These are phyloP conservation scores for Gymnodraco acuticeps DNA, from an alignment of 2,797 vertebrate genomes.

Conservation along the genomic window DNA sequence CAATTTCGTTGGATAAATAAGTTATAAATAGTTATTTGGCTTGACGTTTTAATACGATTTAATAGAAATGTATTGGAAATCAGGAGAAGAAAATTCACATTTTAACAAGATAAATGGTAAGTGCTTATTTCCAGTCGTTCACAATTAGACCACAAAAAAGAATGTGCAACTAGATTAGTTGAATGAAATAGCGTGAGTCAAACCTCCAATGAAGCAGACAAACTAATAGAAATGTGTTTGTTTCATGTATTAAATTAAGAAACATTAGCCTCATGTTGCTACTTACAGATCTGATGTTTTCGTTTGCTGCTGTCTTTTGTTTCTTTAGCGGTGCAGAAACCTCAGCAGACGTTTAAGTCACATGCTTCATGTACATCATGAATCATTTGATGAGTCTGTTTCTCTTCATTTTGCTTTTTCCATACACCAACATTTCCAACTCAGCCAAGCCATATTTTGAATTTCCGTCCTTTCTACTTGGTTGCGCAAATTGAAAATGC, in stretches of 20 bases:
- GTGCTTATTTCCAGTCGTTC: background rate
- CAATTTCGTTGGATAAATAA: background rate
- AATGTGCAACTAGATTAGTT: background rate
- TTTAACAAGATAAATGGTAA: background rate
- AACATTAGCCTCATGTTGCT: no score
- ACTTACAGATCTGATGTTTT: background rate
- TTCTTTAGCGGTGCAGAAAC: background rate
- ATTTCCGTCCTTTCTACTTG: background rate
- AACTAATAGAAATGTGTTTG: background rate
- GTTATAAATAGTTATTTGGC: slow-evolving; percentile 4
- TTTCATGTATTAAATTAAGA: background rate
- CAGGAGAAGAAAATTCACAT: background rate
- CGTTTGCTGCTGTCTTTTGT: background rate
- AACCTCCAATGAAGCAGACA: background rate
- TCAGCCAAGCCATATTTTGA: background rate
- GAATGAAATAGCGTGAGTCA: background rate
- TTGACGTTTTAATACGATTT: background rate
- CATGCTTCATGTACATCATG: background rate
- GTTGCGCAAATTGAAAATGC: background rate
- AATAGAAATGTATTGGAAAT: background rate
- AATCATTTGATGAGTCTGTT: background rate
- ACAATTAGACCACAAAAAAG: background rate
- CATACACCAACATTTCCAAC: background rate
- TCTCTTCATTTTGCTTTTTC: slow-evolving; percentile 6
- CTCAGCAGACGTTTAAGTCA: background rate